phyloP scores from a whole-genome alignment of 2,113 vertebrate genomes.

The Calonectris borealis region DNA sequence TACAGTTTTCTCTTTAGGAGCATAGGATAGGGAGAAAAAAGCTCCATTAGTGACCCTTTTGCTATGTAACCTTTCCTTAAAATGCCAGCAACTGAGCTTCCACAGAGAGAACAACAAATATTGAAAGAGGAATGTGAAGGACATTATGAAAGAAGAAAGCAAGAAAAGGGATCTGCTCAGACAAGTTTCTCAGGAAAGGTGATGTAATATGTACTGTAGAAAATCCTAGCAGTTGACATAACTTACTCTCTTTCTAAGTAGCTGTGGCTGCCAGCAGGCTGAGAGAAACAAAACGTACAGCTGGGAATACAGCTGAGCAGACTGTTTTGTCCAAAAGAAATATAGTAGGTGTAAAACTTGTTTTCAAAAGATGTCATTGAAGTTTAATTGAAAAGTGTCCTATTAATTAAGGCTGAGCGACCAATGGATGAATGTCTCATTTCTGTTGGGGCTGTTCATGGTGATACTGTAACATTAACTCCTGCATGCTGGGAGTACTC shows the following conservation, averaged over 20 bases:
- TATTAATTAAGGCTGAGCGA: not conserved
- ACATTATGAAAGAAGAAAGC: constrained; percentile 22
- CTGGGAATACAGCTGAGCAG: constrained; percentile 14
- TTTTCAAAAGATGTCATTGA: constrained; percentile 21
- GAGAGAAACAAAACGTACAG: not conserved
- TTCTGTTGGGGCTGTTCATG: not conserved
- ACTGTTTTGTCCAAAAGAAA: not conserved
- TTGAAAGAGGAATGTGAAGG: constrained; percentile 24
- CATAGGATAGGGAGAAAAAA: not conserved
- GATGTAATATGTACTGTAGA: constrained; percentile 49
- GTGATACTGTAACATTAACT: not conserved
- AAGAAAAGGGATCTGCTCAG: constrained; percentile 40
- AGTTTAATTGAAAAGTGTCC: not conserved
- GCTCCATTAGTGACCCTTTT: not conserved
- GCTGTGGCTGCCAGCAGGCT: not conserved
- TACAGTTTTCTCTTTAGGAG: not conserved
- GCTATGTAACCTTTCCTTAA: constrained; percentile 46
- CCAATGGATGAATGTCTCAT: not conserved
- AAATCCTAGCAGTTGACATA: constrained; percentile 26
- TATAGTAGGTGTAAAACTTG: not conserved
- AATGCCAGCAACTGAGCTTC: not conserved
- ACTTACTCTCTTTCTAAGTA: constrained; percentile 11
- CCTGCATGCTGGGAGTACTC: not conserved
- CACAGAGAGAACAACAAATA: constrained; percentile 19
- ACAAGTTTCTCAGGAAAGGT: constrained; percentile 46